Base-by-base conservation (phyloP, 2,797 vertebrate genomes). In the Gymnopithys bicolor region DNA sequence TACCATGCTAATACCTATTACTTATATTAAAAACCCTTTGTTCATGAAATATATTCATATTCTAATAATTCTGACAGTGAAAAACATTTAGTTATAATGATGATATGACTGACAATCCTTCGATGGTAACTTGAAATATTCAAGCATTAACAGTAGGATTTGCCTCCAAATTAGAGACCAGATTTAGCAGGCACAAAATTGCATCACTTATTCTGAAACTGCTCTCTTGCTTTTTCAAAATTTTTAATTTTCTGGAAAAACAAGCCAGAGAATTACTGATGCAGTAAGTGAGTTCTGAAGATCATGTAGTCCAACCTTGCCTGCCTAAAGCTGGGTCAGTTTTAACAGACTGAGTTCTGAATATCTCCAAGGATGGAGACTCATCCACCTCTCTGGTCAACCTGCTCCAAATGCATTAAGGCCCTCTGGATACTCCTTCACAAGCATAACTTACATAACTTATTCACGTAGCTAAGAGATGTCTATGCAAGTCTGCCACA, bases 11-110 rank as follows among this genome's bases (percentile, higher is more conserved):
- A 92, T 73, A 76, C 28, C 41, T 62, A 46, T 73, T 89, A 68
- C 55, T 89, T 82, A 59, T 19, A 69, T 53, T 89, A 59, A 90
- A 66, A 84, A 92, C 67, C 11, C 62, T 93, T 90, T 89, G 67
- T 78, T 94, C 60, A 64, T 80, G 7, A 89, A 89, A 85, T 53
- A 63, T 49, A 79, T 79, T 83, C 5, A 13, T 56, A 83, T 77
- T 94, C 92, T 83, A 94, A 74, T 62, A 92, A 89, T 56, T 89
- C 51, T 84, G 64, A 74, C 84, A 74, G 79, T 67, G 49, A 87
- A 80, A 95, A 85, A 64, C 48, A 64, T 9, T 70, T 48, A 90
- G 10, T n/a, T 87, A 49, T 74, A 76, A 62, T 5, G 63, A 79
- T 77, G 60, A 70, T 48, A 84, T 3, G 56, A 95, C 68, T 92